A percentile compares a stretch with the other conserved stretches of the same genome.
Conservation (phyloP, 2,888 invertebrate species). For the Troides helena region DNA sequence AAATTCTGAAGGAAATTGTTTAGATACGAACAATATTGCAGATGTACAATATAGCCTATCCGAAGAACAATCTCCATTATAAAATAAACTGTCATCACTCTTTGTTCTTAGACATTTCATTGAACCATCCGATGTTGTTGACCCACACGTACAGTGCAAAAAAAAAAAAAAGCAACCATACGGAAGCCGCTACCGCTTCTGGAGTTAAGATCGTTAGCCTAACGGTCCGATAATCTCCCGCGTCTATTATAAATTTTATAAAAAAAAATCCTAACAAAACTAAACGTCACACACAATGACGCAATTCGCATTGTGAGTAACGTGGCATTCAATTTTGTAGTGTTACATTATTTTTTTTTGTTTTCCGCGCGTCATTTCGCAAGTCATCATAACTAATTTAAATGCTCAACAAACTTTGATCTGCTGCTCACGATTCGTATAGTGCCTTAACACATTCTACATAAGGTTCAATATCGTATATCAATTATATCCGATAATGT, state of each 20-base stretch:
- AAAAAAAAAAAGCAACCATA: constrained; percentile 6
- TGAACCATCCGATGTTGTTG: constrained; percentile 15
- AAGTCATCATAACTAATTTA: constrained; percentile 31
- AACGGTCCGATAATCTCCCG: constrained; percentile 26
- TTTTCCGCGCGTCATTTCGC: constrained; percentile 25
- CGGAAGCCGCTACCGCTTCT: constrained; percentile 20
- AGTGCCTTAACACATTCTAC: no score
- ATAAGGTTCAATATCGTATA: constrained; percentile 13
- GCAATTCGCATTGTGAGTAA: constrained; percentile 16
- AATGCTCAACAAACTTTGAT: constrained; percentile 15
- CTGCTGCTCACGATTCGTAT: neutral
- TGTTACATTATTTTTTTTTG: constrained; percentile 23
- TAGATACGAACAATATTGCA: no score
- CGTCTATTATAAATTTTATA: constrained; percentile 13
- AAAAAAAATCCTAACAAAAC: constrained; percentile 17
- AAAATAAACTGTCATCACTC: neutral
- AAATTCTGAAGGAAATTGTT: no score
- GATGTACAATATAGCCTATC: no score
- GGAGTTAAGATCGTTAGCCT: constrained; percentile 20
- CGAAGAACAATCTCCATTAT: no score
- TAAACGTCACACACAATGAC: constrained; percentile 21
- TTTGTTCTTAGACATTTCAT: constrained; percentile 2
- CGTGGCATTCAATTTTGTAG: constrained; percentile 22
- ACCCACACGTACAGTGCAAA: constrained; percentile 15
- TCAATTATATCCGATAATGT: neutral